Evolutionary conservation across 2,113 vertebrate species (phyloP).

Genomic region (Ophiodon elongatus): DNA sequence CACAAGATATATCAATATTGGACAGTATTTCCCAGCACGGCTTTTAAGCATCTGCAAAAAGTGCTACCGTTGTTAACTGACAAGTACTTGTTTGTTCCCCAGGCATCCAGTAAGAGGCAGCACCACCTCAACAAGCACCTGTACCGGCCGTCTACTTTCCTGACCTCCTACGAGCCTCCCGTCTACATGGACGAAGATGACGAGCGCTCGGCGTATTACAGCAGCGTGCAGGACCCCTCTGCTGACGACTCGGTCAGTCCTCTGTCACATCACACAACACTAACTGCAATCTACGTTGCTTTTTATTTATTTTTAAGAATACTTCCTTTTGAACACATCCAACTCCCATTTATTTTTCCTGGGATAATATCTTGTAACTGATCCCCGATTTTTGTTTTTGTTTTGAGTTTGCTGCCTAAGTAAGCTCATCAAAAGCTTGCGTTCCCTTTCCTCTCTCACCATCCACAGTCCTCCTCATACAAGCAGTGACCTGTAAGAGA

Average conservation of each 20-base stretch:
- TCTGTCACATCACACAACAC: not conserved
- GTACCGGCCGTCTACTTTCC: slow-evolving; percentile 98
- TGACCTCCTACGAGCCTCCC: slow-evolving; percentile 97
- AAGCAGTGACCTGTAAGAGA: slow-evolving; percentile 15
- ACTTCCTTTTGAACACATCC: not conserved
- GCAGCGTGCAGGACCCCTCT: slow-evolving; percentile 86
- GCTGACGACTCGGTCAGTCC: slow-evolving; percentile 89
- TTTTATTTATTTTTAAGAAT: not conserved
- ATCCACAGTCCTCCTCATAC: not conserved
- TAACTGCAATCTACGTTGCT: not conserved
- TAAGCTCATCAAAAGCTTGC: not conserved
- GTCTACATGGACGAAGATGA: slow-evolving; percentile 99
- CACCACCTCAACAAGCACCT: slow-evolving; percentile 99
- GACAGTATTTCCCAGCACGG: not conserved
- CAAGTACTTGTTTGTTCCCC: slow-evolving; percentile 18
- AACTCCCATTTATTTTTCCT: not conserved
- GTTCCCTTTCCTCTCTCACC: not conserved
- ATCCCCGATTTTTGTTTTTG: not conserved
- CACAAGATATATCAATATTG: not conserved
- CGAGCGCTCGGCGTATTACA: slow-evolving; percentile 90
- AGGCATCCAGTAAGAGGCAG: slow-evolving; percentile 96
- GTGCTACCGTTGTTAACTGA: not conserved
- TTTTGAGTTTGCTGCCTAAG: slow-evolving; percentile 15
- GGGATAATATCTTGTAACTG: not conserved
- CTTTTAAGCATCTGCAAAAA: not conserved